Evolutionary conservation across 64 coral and sea anemone species (phyloP).

Genomic region (Dendrophyllia cribrosa): DNA sequence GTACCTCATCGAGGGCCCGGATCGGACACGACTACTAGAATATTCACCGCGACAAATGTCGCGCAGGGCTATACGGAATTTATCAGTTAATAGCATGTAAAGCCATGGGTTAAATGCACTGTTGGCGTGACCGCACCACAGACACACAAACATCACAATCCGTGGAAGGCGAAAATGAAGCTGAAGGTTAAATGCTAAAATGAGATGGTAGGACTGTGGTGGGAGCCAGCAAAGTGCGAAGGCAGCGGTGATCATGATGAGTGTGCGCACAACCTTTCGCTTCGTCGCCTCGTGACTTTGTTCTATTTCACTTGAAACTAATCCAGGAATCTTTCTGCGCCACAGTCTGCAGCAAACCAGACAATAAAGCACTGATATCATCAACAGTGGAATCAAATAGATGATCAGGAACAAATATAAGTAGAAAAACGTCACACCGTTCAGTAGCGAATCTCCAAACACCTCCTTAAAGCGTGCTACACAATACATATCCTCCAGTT

Average conservation of each 20-base stretch:
- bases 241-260: neutral
- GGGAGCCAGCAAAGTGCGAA: conserved; percentile 34
- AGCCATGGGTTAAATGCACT: conserved; percentile 28
- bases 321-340: neutral
- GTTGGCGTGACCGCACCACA: neutral
- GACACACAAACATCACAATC: neutral
- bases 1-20: neutral
- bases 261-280: conserved; percentile 16
- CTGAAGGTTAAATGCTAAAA: neutral
- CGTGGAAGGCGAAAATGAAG: neutral
- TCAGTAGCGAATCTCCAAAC: neutral
- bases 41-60: neutral
- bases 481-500: neutral
- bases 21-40: neutral
- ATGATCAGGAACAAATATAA: neutral
- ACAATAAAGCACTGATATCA: neutral
- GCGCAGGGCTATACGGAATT: neutral
- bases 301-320: neutral
- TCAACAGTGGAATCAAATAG: neutral
- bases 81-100: neutral
- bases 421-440: neutral
- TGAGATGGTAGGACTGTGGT: neutral
- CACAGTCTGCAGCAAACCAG: neutral
- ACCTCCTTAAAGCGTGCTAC: neutral
- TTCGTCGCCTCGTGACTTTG: neutral